Percentiles rank a stretch among this genome's conserved stretches.
phyloP scores from a whole-genome alignment of 2,888 invertebrate genomes.

The Eremobia ochroleuca region DNA sequence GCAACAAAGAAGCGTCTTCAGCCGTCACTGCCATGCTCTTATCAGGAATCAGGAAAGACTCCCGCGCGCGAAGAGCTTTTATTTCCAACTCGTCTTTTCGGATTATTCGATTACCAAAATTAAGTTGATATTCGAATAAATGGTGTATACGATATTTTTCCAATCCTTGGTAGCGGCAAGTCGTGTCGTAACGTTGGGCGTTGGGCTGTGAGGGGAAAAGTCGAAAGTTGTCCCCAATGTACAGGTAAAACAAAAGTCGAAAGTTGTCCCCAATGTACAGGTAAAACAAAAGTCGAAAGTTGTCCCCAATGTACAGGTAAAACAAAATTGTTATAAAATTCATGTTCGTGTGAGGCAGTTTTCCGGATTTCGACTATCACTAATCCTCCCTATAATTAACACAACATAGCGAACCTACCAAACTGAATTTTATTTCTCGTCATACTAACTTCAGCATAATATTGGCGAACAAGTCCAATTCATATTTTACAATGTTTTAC shows the following conservation, averaged over 20 bases:
- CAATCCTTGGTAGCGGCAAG: background rate
- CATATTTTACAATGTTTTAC: background rate
- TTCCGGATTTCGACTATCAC: background rate
- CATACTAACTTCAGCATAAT: background rate
- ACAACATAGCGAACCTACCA: background rate
- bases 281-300: background rate
- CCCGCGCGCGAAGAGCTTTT: background rate
- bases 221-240: background rate
- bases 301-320: background rate
- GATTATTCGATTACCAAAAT: slow-evolving; percentile 1
- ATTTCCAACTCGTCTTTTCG: background rate
- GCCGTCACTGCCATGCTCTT: background rate
- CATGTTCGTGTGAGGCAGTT: background rate
- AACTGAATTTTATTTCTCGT: background rate
- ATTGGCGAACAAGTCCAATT: background rate
- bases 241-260: background rate
- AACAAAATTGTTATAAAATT: background rate
- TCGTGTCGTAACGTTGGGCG: background rate
- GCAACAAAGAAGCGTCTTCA: background rate
- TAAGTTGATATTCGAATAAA: background rate
- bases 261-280: background rate
- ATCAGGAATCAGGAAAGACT: background rate
- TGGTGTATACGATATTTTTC: background rate
- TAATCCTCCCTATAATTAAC: background rate
- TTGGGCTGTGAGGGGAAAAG: background rate